Evolutionary conservation across 2,113 vertebrate species (phyloP).

Genomic region (Aptenodytes forsteri): DNA sequence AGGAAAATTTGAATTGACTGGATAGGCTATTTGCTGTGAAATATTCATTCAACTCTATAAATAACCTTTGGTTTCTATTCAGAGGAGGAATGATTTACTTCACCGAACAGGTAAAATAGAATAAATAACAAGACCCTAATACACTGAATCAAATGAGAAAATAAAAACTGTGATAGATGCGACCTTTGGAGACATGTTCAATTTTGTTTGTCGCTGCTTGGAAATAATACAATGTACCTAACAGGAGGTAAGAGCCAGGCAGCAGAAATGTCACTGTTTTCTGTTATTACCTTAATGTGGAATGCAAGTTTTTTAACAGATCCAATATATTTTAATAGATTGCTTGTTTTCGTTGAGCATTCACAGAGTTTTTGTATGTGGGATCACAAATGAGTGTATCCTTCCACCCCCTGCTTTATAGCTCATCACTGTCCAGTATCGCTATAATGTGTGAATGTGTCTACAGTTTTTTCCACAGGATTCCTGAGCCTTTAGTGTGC

Average conservation of each 20-base stretch:
- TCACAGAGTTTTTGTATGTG: neutral
- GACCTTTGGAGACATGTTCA: slow-evolving; percentile 70
- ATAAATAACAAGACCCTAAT: slow-evolving; percentile 38
- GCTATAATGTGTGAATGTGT: neutral
- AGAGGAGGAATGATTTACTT: slow-evolving; percentile 15
- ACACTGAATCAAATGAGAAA: slow-evolving; percentile 58
- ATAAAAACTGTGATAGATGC: slow-evolving; percentile 65
- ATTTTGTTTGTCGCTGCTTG: slow-evolving; percentile 60
- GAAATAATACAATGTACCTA: slow-evolving; percentile 18
- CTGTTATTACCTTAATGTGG: neutral
- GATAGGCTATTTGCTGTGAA: slow-evolving; percentile 14
- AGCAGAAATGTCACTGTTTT: neutral
- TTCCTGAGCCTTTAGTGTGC: slow-evolving; percentile 2
- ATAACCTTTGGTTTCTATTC: slow-evolving; percentile 6
- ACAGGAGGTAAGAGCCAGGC: neutral
- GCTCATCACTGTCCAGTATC: neutral
- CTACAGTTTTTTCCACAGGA: neutral
- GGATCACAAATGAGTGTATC: neutral
- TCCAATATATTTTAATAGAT: slow-evolving; percentile 11
- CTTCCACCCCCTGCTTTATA: neutral
- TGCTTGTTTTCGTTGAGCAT: neutral
- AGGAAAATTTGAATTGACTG: slow-evolving; percentile 19
- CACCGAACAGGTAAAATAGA: slow-evolving; percentile 5
- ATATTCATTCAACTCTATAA: slow-evolving; percentile 17
- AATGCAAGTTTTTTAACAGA: neutral